These are phyloP conservation scores for Brienomyrus brachyistius DNA, from an alignment of 2,113 vertebrate genomes.

Conservation along the genomic window DNA sequence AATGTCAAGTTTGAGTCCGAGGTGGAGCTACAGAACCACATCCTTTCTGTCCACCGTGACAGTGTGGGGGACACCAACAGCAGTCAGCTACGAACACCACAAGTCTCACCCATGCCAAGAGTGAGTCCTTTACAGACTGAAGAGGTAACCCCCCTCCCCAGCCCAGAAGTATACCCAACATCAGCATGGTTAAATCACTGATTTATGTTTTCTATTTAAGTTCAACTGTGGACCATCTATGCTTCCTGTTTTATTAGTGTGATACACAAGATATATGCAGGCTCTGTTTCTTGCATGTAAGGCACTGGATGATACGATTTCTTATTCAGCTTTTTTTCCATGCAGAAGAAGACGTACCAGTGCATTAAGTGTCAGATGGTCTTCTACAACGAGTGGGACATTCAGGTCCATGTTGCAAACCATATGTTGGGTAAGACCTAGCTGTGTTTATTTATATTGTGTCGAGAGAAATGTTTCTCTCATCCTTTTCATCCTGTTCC, in stretches of 20 bases:
- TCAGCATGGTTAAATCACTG: not conserved
- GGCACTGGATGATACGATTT: not conserved
- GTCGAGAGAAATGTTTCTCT: not conserved
- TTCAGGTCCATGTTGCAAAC: conserved; percentile 98
- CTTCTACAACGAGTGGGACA: conserved; percentile 99
- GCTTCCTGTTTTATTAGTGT: not conserved
- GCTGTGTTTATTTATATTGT: not conserved
- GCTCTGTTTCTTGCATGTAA: not conserved
- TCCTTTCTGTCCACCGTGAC: conserved; percentile 87
- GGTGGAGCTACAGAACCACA: conserved; percentile 87
- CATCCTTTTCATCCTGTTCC: not conserved
- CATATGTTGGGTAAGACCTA: conserved; percentile 95
- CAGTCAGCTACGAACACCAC: conserved; percentile 84
- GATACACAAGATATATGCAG: not conserved
- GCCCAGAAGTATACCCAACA: not conserved
- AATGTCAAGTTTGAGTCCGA: conserved; percentile 98
- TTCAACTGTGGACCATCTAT: not conserved
- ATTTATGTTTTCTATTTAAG: not conserved
- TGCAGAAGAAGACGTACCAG: conserved; percentile 98
- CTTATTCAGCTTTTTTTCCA: conserved; percentile 15
- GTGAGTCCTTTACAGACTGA: conserved; percentile 94
- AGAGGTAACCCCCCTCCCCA: conserved; percentile 70
- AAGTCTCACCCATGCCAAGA: conserved; percentile 93
- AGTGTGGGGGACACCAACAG: conserved; percentile 76
- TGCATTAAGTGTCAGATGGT: conserved; percentile 99